Evolutionary conservation across 2,888 invertebrate species (phyloP), one percentile per base, ranked within the genome.

Genomic region (Abrostola tripartita): DNA sequence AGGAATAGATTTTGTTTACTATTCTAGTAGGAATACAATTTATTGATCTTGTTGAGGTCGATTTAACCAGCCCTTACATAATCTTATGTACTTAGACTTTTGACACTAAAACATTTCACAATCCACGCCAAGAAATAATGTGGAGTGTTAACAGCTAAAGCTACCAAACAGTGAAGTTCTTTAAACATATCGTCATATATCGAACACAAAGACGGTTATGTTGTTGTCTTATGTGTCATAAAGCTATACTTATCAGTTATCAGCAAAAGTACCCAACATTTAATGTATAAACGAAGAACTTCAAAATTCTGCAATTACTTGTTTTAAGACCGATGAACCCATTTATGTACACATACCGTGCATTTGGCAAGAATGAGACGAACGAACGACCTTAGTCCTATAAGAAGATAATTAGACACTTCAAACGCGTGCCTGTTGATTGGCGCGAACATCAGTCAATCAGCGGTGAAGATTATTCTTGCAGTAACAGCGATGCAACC

Each of bases 401-500:
- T 54, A 61, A 55, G 50, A 61, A 52, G 44, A 59, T 12, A 56
- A 64, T 49, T 12, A 36, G 40, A 49, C 37, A 56, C 11, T 71
- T n/a, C n/a, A 12, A 51, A 62, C 56, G 14, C 37, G 42, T 50
- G 55, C 36, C 12, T 61, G 24, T 53, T 44, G 61, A 61, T 37
- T 24, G 40, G 7, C 35, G 10, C 35, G 37, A 61, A 14, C 62
- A 58, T 52, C 59, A 61, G 49, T 51, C 60, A 47, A 63, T 65
- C 58, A 65, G 65, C 56, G 64, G 68, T 65, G 47, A 52, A 57
- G 42, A 64, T 55, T 53, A 66, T 54, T 57, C 51, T n/a, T 62
- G 41, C 62, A 50, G 40, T 57, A 65, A 74, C 56, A 54, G 62
- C 67, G 68, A 65, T 52, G 44, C 36, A 60, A 69, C 76, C 78